Conservation (phyloP, 2,888 invertebrate species). For the Boloria euphrosyne region DNA sequence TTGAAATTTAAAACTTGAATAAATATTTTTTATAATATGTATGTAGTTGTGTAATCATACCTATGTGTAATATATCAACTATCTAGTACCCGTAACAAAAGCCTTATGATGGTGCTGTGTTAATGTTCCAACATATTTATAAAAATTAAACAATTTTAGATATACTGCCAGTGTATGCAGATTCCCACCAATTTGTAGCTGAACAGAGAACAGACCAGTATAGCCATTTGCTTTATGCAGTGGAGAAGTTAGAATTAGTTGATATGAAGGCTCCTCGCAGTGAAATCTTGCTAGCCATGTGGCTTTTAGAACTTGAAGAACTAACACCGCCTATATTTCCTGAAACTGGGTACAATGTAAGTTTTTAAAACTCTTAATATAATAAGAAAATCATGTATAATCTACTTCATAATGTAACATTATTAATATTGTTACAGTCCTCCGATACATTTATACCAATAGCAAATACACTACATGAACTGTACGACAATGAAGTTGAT, state of each 20-base stretch:
- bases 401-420: neutral
- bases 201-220: conserved; percentile 89
- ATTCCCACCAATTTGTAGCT: conserved; percentile 88
- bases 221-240: conserved; percentile 86
- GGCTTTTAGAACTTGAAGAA: conserved; percentile 88
- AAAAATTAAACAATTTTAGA: conserved; percentile 71
- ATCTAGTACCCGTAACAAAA: no score
- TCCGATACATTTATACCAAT: conserved; percentile 84
- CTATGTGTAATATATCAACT: no score
- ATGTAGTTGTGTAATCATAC: no score
- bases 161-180: conserved; percentile 89
- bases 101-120: no score
- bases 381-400: no score
- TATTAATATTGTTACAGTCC: conserved; percentile 57
- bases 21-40: no score
- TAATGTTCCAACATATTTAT: no score
- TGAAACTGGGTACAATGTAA: conserved; percentile 64
- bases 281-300: conserved; percentile 89
- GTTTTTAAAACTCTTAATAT: no score
- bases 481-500: conserved; percentile 89
- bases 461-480: conserved; percentile 86
- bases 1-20: neutral
- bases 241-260: conserved; percentile 85
- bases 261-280: conserved; percentile 85
- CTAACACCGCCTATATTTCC: conserved; percentile 60